These are phyloP conservation scores for Branchinecta lindahli DNA, from an alignment of 1,140 invertebrate species.

Conservation along the genomic window DNA sequence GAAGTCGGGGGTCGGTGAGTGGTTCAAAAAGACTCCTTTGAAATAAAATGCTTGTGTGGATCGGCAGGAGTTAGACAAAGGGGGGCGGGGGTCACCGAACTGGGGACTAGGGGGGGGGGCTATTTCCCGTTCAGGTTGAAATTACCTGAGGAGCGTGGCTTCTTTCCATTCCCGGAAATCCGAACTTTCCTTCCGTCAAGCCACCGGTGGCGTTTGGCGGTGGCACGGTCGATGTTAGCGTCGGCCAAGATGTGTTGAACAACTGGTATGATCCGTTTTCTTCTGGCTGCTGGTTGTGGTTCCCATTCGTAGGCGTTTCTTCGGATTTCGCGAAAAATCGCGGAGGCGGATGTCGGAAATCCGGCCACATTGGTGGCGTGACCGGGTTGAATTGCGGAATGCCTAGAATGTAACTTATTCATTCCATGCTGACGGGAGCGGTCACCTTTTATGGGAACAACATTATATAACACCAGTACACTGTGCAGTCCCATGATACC, in stretches of 20 bases:
- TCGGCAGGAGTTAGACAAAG: no score
- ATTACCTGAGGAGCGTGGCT: not conserved
- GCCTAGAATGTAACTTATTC: no score
- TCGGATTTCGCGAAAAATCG: not conserved
- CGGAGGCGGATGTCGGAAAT: slow-evolving; percentile 3
- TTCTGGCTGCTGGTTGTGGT: not conserved
- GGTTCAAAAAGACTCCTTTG: no score
- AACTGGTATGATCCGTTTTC: not conserved
- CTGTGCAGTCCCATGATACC: no score
- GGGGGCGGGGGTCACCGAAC: no score
- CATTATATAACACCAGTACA: no score
- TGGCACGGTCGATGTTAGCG: not conserved
- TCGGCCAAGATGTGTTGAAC: not conserved
- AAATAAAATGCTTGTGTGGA: no score
- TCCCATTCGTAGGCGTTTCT: not conserved
- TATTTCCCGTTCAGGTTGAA: no score
- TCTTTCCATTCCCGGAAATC: not conserved
- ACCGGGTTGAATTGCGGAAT: not conserved
- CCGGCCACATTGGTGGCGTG: not conserved
- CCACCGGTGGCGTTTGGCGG: not conserved
- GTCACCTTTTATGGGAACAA: no score
- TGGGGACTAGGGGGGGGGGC: no score
- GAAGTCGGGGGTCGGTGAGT: no score
- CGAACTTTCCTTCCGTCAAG: not conserved
- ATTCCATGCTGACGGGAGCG: no score